phyloP scores from a whole-genome alignment of 2,888 invertebrate genomes.

The Odontomyia ornata region DNA sequence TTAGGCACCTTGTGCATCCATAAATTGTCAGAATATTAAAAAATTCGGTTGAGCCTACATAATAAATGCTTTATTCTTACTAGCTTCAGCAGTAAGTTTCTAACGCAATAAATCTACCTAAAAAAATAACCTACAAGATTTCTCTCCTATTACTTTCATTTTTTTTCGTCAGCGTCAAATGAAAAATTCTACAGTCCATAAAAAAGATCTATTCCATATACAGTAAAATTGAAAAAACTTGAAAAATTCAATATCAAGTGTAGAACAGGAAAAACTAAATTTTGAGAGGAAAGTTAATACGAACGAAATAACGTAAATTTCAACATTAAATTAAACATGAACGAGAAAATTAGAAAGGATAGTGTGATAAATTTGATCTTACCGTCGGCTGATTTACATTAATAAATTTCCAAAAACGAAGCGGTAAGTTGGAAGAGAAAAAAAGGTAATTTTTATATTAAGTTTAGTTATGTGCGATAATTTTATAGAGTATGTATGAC shows the following conservation, averaged over 20 bases:
- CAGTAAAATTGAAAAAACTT: background rate
- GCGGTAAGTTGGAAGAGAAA: constrained; percentile 5
- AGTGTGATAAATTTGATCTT: constrained; percentile 13
- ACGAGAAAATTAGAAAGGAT: constrained; percentile 23
- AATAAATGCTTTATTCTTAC: too few relatives aligned
- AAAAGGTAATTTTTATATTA: background rate
- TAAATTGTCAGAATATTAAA: too few relatives aligned
- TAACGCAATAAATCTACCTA: too few relatives aligned
- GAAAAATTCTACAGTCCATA: too few relatives aligned
- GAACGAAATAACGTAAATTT: background rate
- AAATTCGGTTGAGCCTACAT: too few relatives aligned
- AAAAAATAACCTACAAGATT: too few relatives aligned
- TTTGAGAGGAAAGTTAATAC: constrained; percentile 38
- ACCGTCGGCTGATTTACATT: constrained; percentile 31
- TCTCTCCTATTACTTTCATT: too few relatives aligned
- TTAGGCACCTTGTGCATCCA: too few relatives aligned
- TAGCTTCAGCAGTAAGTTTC: too few relatives aligned
- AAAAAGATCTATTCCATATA: too few relatives aligned
- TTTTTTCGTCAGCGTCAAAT: too few relatives aligned
- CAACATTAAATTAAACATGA: constrained; percentile 40
- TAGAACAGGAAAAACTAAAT: constrained; percentile 49
- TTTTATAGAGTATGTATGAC: background rate
- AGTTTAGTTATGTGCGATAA: background rate
- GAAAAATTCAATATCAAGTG: background rate
- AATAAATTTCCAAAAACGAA: background rate